Evolutionary conservation across 2,888 invertebrate species (phyloP), one percentile per base, ranked within the genome.

Genomic region (Thyatira batis): DNA sequence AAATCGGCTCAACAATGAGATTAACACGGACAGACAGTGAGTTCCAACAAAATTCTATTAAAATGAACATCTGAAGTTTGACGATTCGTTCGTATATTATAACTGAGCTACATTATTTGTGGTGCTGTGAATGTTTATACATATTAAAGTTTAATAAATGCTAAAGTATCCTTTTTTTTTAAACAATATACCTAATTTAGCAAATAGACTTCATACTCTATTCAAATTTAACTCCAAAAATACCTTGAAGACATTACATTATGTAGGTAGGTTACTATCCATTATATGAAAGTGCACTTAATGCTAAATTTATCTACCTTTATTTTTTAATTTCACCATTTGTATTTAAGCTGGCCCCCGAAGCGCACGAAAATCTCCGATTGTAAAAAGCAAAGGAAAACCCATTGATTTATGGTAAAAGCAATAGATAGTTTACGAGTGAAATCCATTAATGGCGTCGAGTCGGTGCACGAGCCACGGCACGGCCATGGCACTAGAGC

Each of bases 41-140:
- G 66, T 71, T 73, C 62, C 58, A 58, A 60, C 67, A 63, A 71
- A 75, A 73, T 78, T 78, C 73, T 78, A 75, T 78, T 78, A 78
- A 73, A 79, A 76, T 73, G 75, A 75, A 76, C 74, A 78, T 75
- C 69, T 63, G 69, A 73, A 78, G 69, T 79, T 77, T 77, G 73
- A 79, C 68, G 70, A 73, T 71, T 65, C 71, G 62, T 60, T 73
- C 66, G 54, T 55, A 30, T 44, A 49, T 50, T 64, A 39, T 57
- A 58, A 60, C 50, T 50, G n/a, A 23, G 52, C 60, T 48, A 44
- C 51, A 50, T 54, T n/a, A 5, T 45, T 54, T 53, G 6, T 0
- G 43, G 51, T 51, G 39, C 59, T 20, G 25, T 11, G n/a, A n/a
- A n/a, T n/a, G n/a, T n/a, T n/a, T n/a, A n/a, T n/a, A n/a, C n/a